Evolutionary conservation across 1,140 invertebrate species (phyloP), one percentile per base, ranked within the genome.

Genomic region (Papilio glaucus): DNA sequence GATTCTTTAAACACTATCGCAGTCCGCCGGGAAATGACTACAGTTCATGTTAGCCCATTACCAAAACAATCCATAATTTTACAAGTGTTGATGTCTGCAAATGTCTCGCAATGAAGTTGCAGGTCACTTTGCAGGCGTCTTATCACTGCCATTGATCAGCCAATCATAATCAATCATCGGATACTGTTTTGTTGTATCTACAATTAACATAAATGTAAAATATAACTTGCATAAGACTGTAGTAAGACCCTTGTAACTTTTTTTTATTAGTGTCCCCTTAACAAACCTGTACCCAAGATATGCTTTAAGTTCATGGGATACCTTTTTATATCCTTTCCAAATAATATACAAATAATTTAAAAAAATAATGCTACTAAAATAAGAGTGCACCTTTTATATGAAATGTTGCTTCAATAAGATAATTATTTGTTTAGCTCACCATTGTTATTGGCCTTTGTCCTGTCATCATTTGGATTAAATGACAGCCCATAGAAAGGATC

Each of bases 121-220:
- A 81, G 79, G 80, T 83, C 89, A 90, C 76, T 89, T 87, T 80
- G 87, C 76, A 67, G 87, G 71, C 42, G 89, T 77, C 72, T 89
- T 85, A 78, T 91, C 89, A 85, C 86, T 85, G 86, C 84, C 89
- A 93, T 84, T 81, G 74, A 92, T 88, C 85, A 93, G 91, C 91
- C 91, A 93, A 91, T 93, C 91, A 92, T 92, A 93, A 91, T 93
- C 91, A 90, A 93, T 88, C 88, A 92, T 91, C 88, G 90, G 90
- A 89, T 88, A 91, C 83, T 93, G 89, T 92, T 93, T 93, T 74
- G 86, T 87, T 90, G 91, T 87, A 93, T 93, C 91, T 93, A 93
- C 87, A 92, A 92, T 91, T 92, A 92, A 92, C 76, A 92, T 85
- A 92, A 88, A 91, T 57, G 75, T 89, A 78, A 85, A 85, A 85